Conservation (phyloP, 2,888 invertebrate genomes). For the Brenthis ino region DNA sequence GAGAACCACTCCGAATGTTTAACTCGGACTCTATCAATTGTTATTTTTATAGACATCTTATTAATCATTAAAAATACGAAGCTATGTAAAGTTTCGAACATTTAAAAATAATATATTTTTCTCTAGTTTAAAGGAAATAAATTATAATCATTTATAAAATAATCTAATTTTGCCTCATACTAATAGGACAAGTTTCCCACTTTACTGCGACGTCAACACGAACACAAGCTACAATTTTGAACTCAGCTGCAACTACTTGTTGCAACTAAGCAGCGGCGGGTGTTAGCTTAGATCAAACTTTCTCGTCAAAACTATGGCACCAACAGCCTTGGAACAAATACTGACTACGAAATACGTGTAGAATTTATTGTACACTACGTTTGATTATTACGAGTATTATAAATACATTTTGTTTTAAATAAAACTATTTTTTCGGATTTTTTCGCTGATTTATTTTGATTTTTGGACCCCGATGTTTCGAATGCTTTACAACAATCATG, state of each 20-base stretch:
- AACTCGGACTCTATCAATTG: too few species aligned
- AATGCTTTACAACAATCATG: too few species aligned
- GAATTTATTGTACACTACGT: slow-evolving; percentile 22
- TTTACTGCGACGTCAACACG: slow-evolving; percentile 6
- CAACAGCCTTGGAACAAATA: slow-evolving; percentile 38
- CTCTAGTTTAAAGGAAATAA: not conserved
- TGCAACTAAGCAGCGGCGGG: slow-evolving; percentile 28
- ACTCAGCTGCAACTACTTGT: slow-evolving; percentile 36
- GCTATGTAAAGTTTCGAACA: not conserved
- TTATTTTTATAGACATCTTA: too few species aligned
- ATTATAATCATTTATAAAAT: not conserved
- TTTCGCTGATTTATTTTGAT: too few species aligned
- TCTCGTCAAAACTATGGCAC: slow-evolving; percentile 34
- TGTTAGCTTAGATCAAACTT: slow-evolving; percentile 35
- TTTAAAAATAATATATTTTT: not conserved
- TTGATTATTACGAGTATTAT: not conserved
- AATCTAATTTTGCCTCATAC: slow-evolving; percentile 2
- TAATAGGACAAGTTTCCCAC: slow-evolving; percentile 4
- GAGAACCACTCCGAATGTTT: too few species aligned
- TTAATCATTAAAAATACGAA: too few species aligned
- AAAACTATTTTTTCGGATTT: too few species aligned
- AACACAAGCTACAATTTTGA: slow-evolving; percentile 20
- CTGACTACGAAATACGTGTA: slow-evolving; percentile 20
- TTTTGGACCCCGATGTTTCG: too few species aligned
- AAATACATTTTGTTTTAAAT: not conserved